Evolutionary conservation across 2,113 vertebrate species (phyloP).

Genomic region (Orientallactaga bullata): DNA sequence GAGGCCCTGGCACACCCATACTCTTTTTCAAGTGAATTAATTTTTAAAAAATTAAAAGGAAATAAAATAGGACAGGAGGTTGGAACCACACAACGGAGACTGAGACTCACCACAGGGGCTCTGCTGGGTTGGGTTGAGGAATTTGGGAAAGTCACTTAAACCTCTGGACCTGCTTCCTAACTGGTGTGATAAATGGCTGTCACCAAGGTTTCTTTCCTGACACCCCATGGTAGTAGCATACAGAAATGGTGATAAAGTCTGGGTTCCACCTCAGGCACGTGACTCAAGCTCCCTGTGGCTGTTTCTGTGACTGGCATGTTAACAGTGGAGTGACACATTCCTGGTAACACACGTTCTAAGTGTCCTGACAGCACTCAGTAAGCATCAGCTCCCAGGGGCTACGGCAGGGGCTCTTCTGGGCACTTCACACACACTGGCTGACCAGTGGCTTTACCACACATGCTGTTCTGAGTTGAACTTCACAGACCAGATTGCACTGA

Average conservation of each 20-base stretch:
- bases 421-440: background rate
- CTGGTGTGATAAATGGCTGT: no score
- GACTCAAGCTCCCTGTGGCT: slow-evolving; percentile 10
- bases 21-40: no score
- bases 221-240: background rate
- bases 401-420: no score
- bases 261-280: slow-evolving; percentile 21
- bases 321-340: background rate
- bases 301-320: background rate
- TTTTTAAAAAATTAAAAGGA: no score
- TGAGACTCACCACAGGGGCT: background rate
- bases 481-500: slow-evolving; percentile 17
- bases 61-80: background rate
- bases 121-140: background rate
- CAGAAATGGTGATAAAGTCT: no score
- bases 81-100: background rate
- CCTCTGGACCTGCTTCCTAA: background rate
- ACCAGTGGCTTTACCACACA: background rate
- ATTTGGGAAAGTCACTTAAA: background rate
- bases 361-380: background rate
- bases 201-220: background rate
- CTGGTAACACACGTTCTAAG: background rate
- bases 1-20: no score
- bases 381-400: no score
- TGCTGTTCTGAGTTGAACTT: background rate